A percentile compares a stretch with the other conserved stretches of the same genome.
Evolutionary conservation across 2,888 invertebrate species (phyloP).

Genomic region (Celastrina argiolus): DNA sequence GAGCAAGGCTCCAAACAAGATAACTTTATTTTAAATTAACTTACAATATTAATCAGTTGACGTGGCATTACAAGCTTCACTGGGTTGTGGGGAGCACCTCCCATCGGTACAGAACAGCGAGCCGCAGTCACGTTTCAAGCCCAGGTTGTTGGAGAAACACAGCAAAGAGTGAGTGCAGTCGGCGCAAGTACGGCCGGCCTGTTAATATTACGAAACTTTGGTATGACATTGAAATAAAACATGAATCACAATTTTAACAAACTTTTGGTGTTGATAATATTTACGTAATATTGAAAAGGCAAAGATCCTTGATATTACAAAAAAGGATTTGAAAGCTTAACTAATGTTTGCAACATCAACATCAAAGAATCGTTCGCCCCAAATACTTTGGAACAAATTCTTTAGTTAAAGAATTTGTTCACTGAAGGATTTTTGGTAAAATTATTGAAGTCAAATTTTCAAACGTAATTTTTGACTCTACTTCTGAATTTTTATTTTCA

Average conservation of each 20-base stretch:
- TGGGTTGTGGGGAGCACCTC: constrained; percentile 20
- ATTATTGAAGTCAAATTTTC: background rate
- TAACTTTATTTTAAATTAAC: too few species aligned
- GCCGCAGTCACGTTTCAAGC: constrained; percentile 28
- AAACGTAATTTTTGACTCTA: background rate
- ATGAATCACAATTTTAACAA: too few species aligned
- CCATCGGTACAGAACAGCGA: constrained; percentile 26
- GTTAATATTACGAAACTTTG: background rate
- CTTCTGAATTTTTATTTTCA: background rate
- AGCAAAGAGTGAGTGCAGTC: constrained; percentile 24
- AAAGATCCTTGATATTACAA: background rate
- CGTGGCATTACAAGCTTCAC: background rate
- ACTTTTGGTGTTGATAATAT: too few species aligned
- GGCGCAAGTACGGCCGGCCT: constrained; percentile 29
- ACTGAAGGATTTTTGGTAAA: background rate
- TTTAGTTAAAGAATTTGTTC: background rate
- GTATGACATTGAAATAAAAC: background rate
- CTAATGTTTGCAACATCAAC: background rate
- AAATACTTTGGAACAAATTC: background rate
- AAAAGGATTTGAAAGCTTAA: background rate
- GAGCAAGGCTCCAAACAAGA: too few species aligned
- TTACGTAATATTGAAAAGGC: too few species aligned
- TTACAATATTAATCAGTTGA: background rate
- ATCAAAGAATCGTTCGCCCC: background rate
- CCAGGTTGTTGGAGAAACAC: constrained; percentile 27